phyloP scores from a whole-genome alignment of 1,140 invertebrate genomes.

The Ceratosolen fusciceps region DNA sequence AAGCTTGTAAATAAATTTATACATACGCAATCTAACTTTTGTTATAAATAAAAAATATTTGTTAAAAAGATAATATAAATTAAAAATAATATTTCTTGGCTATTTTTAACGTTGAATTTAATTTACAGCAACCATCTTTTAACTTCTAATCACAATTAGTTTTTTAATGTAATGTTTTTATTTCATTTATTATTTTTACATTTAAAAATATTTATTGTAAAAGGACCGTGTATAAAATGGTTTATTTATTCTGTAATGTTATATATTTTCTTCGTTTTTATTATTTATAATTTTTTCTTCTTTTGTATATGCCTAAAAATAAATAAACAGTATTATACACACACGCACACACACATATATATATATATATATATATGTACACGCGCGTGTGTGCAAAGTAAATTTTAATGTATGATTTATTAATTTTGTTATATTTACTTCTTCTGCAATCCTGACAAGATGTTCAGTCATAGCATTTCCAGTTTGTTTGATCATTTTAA shows the following conservation, averaged over 20 bases:
- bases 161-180: no score
- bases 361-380: no score
- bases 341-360: no score
- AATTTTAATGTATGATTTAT: not conserved
- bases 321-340: no score
- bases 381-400: not conserved
- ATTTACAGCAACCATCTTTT: not conserved
- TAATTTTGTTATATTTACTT: conserved; percentile 56
- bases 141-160: no score
- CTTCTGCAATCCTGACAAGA: conserved; percentile 68
- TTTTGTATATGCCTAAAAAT: conserved; percentile 23
- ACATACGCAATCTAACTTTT: no score
- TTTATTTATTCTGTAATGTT: conserved; percentile 19
- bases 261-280: not conserved
- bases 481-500: conserved; percentile 70
- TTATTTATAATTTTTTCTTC: not conserved
- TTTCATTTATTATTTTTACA: not conserved
- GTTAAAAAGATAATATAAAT: not conserved
- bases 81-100: not conserved
- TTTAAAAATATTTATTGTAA: no score
- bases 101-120: not conserved
- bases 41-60: not conserved
- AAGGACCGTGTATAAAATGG: no score
- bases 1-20: not conserved
- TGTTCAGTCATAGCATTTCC: conserved; percentile 65